Evolutionary conservation across 2,888 invertebrate species (phyloP), one percentile per base, ranked within the genome.

Genomic region (Macaria notata): DNA sequence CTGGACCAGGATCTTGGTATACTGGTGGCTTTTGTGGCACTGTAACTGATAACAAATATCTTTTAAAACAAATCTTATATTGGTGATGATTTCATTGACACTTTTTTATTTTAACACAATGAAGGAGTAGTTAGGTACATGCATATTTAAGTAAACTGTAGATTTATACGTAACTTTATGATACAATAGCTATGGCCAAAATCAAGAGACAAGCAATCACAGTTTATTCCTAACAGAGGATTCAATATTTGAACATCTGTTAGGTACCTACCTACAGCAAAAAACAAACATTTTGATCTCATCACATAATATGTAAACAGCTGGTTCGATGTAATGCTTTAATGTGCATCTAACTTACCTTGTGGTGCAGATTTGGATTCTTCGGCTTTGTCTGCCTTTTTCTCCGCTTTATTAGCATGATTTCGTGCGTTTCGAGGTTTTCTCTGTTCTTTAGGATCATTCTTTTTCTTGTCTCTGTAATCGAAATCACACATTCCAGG

Each of bases 401-500:
- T 79, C 19, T 83, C 79, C 8, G 53, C 47, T 50, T 63, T 66
- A 41, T 57, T 52, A 6, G 59, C 44, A 31, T 61, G 65, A 38
- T 61, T 62, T 43, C 65, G 62, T 0, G 59, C 45, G 43, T 60
- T 59, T 3, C 86, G 79, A 30, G 82, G 80, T 64, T 74, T 78
- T 42, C 88, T 78, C 62, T 89, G 89, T 19, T 89, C 89, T 68
- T 88, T 90, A 0, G 87, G 76, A 9, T 84, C 86, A 71, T 74
- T 69, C 64, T 78, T 83, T 49, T 72, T 77, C 68, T 83, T 86
- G 45, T 79, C 78, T 56, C 86, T 88, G 68, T 52, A 80, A 81
- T 3, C 2, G 39, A 39, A 29, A 48, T 30, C 4, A n/a, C 33
- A 36, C 4, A 36, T 6, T 36, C 4, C 3, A 7, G 33, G 33